These are phyloP conservation scores for Melanostigma gelatinosum DNA, from an alignment of 2,113 vertebrate species.

Conservation along the genomic window DNA sequence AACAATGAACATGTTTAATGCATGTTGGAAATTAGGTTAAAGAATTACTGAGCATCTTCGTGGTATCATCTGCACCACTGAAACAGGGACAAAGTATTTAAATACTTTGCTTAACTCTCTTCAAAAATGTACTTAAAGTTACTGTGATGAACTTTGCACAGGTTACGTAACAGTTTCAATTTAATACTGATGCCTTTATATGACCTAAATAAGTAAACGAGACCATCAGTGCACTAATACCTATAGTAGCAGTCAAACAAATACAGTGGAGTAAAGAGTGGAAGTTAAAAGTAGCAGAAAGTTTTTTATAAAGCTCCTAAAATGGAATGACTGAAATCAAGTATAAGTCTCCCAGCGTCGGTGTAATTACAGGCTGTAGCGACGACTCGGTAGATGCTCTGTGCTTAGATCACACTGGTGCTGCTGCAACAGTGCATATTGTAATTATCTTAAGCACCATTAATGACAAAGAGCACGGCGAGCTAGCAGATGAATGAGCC, in stretches of 20 bases:
- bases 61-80: background rate
- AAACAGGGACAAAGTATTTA: background rate
- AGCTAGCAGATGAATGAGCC: background rate
- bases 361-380: background rate
- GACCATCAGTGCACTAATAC: background rate
- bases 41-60: background rate
- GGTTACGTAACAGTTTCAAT: background rate
- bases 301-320: background rate
- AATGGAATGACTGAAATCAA: background rate
- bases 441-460: background rate
- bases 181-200: background rate
- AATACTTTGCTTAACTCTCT: background rate
- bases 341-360: background rate
- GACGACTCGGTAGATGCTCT: background rate
- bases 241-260: background rate
- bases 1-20: constrained; percentile 2
- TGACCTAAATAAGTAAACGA: background rate
- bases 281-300: background rate
- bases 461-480: background rate
- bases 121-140: background rate
- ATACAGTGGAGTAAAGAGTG: background rate
- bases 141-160: background rate
- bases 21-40: background rate
- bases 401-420: background rate
- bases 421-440: background rate